Evolutionary conservation across 2,888 invertebrate species (phyloP).

Genomic region (Periphyllus acericola): DNA sequence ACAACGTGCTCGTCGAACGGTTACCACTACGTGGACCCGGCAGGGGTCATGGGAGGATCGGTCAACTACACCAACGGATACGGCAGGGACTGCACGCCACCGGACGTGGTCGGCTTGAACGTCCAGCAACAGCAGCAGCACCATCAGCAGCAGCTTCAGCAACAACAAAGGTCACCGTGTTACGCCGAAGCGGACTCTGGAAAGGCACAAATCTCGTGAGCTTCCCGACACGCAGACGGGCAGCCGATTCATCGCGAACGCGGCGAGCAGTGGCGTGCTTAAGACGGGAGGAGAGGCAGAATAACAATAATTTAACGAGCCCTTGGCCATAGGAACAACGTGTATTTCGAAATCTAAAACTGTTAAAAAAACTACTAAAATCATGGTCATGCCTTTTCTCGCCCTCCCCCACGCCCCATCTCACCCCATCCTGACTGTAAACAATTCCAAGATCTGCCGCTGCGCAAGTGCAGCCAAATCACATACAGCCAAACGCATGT

Average conservation of each 20-base stretch:
- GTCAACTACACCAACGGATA: constrained; percentile 19
- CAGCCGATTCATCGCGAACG: background rate
- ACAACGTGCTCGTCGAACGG: constrained; percentile 55
- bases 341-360: background rate
- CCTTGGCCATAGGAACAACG: background rate
- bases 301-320: too few relatives aligned
- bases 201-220: background rate
- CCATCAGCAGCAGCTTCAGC: constrained; percentile 15
- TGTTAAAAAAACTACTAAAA: too few relatives aligned
- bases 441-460: too few relatives aligned
- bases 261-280: background rate
- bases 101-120: constrained; percentile 43
- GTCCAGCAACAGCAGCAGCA: constrained; percentile 3
- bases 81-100: constrained; percentile 32
- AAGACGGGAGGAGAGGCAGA: too few relatives aligned
- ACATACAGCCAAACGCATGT: too few relatives aligned
- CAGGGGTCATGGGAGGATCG: background rate
- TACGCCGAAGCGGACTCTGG: constrained; percentile 4
- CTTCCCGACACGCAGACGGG: background rate
- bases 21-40: constrained; percentile 53
- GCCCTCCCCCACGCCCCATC: too few relatives aligned
- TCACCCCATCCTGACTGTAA: too few relatives aligned
- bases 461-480: too few relatives aligned
- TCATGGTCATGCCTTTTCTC: too few relatives aligned
- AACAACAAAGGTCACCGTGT: constrained; percentile 16